Conservation (phyloP, 2,113 vertebrate species). For the Ceuthmochares aereus region DNA sequence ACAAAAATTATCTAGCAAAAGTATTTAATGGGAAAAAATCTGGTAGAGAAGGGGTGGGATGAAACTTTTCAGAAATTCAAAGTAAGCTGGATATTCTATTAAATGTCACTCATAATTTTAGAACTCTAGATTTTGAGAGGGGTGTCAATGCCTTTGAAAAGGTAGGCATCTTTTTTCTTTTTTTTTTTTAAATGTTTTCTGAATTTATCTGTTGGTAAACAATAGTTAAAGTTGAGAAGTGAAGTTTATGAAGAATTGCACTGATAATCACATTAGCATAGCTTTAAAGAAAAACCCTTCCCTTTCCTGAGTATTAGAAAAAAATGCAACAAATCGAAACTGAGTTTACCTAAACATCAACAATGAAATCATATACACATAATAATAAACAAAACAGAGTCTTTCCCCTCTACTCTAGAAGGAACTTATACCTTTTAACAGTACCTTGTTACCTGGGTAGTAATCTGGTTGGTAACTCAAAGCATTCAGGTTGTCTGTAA, state of each 20-base stretch:
- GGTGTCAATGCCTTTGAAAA: not conserved
- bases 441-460: not conserved
- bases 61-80: not conserved
- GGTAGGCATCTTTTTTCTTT: accelerated
- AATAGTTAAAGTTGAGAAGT: not conserved
- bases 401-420: not conserved
- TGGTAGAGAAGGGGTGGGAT: not conserved
- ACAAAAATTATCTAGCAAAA: not conserved
- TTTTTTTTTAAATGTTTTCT: not conserved
- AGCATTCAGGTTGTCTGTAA: not conserved
- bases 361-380: not conserved
- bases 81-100: not conserved
- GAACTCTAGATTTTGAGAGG: not conserved
- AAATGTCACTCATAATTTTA: not conserved
- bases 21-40: not conserved
- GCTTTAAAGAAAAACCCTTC: not conserved
- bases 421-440: not conserved
- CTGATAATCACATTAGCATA: not conserved
- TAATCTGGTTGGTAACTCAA: not conserved
- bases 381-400: not conserved
- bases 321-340: not conserved
- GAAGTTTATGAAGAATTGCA: not conserved
- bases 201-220: not conserved
- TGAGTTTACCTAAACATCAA: not conserved
- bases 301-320: not conserved